Evolutionary conservation across 2,888 invertebrate genomes (phyloP).

Genomic region (Acronicta alni): DNA sequence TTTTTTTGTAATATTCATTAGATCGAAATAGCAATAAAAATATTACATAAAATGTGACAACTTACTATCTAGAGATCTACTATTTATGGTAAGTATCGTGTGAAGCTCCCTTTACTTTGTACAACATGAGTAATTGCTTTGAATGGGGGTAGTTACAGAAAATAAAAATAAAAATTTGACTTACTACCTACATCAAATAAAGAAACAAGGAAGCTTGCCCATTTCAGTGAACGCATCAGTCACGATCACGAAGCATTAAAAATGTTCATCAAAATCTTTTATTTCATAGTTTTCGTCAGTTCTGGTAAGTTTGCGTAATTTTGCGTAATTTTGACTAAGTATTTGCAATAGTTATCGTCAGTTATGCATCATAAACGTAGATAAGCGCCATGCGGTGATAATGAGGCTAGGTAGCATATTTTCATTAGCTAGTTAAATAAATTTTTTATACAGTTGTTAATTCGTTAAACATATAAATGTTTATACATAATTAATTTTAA

Average conservation of each 20-base stretch:
- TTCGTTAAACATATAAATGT: not conserved
- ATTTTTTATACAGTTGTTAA: not conserved
- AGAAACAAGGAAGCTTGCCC: conserved; percentile 15
- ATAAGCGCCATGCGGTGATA: conserved; percentile 36
- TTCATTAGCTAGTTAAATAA: not conserved
- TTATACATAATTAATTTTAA: not conserved
- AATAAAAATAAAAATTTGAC: not conserved
- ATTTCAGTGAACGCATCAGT: conserved; percentile 18
- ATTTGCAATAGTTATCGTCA: conserved; percentile 1
- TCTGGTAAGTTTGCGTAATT: conserved; percentile 42
- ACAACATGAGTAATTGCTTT: not conserved
- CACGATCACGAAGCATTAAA: conserved; percentile 10
- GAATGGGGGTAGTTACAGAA: conserved; percentile 17
- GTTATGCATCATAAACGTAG: conserved; percentile 12
- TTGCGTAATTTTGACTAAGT: conserved; percentile 6
- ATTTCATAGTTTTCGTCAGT: conserved; percentile 39
- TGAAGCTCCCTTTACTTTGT: conserved; percentile 2
- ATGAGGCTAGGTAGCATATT: not conserved
- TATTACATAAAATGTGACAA: no score
- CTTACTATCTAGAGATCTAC: not conserved
- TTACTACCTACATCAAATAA: conserved; percentile 3
- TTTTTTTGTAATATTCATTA: no score
- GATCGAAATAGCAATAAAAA: no score
- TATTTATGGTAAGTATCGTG: conserved; percentile 1
- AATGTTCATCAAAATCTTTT: conserved; percentile 48